phyloP scores from a whole-genome alignment of 30 jellyfish, hydroid and myxozoan genomes.

The Hydractinia symbiolongicarpus region DNA sequence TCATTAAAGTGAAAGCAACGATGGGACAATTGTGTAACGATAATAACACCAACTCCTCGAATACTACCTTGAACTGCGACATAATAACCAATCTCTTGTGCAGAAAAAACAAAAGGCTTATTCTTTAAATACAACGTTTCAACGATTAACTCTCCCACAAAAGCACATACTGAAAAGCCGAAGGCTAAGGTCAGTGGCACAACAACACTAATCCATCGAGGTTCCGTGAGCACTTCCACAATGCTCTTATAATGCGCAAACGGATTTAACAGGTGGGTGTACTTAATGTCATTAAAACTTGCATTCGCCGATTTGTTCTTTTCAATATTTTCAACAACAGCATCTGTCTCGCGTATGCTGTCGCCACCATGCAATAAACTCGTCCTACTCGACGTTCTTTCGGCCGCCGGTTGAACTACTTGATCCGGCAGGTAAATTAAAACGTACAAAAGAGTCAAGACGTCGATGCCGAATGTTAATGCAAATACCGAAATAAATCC shows the following conservation, averaged over 20 bases:
- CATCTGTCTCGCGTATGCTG: not conserved
- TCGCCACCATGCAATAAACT: not conserved
- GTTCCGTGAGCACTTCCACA: constrained; percentile 27
- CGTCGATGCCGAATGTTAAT: constrained; percentile 39
- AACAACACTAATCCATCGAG: constrained; percentile 31
- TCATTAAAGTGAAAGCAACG: constrained; percentile 46
- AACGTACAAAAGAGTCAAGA: constrained; percentile 44
- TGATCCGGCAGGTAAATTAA: constrained; percentile 40
- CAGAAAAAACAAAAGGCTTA: constrained; percentile 60
- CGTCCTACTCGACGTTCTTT: constrained; percentile 18
- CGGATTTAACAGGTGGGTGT: constrained; percentile 35
- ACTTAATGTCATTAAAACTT: not conserved
- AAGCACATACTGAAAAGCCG: constrained; percentile 62
- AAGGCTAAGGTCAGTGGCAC: constrained; percentile 55
- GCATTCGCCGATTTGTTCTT: constrained; percentile 10
- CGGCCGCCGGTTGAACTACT: not conserved
- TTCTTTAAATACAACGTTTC: constrained; percentile 56
- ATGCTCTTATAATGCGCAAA: constrained; percentile 30
- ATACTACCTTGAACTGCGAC: constrained; percentile 36
- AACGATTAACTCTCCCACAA: constrained; percentile 66
- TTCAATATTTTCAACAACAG: not conserved
- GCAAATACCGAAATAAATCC: constrained; percentile 77
- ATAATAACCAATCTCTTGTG: constrained; percentile 71
- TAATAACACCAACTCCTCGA: constrained; percentile 67
- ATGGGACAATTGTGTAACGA: constrained; percentile 60